phyloP scores from a whole-genome alignment of 2,888 invertebrate species.

The Aquatica leii region DNA sequence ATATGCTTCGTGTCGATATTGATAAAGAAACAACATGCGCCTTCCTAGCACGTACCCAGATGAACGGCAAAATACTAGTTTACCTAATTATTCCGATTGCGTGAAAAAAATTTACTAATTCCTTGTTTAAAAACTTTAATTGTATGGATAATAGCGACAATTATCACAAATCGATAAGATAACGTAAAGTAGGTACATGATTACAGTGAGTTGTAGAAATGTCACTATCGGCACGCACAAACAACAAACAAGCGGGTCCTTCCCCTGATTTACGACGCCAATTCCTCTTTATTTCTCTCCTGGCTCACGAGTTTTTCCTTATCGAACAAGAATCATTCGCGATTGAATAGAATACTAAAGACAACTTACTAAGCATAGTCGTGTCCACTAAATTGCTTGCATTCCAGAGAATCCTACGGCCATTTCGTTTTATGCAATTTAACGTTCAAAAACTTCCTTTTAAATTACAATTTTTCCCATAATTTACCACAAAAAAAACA shows the following conservation, averaged over 20 bases:
- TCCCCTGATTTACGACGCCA: slow-evolving; percentile 60
- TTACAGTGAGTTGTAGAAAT: slow-evolving; percentile 56
- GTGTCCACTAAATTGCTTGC: not conserved
- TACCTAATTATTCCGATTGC: slow-evolving; percentile 6
- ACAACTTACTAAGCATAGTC: slow-evolving; percentile 40
- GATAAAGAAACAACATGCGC: slow-evolving; percentile 46
- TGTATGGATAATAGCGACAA: slow-evolving; percentile 21
- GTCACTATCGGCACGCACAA: slow-evolving; percentile 54
- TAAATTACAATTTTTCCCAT: slow-evolving; percentile 25
- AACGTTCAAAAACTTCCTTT: slow-evolving; percentile 7
- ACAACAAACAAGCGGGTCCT: slow-evolving; percentile 54
- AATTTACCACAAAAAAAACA: slow-evolving; percentile 38
- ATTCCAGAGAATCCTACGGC: slow-evolving; percentile 12
- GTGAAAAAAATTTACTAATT: slow-evolving; percentile 8
- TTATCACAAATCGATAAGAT: slow-evolving; percentile 35
- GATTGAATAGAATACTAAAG: slow-evolving; percentile 50
- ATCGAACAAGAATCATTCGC: slow-evolving; percentile 55
- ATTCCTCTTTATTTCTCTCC: slow-evolving; percentile 63
- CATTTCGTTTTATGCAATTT: slow-evolving; percentile 9
- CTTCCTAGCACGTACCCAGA: slow-evolving; percentile 22
- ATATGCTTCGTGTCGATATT: slow-evolving; percentile 47
- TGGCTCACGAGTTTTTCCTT: slow-evolving; percentile 56
- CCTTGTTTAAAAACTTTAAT: slow-evolving; percentile 2
- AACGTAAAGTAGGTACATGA: slow-evolving; percentile 54
- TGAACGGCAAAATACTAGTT: slow-evolving; percentile 13